These are phyloP conservation scores for Cantharis lateralis DNA, from an alignment of 2,888 invertebrate species.

Conservation along the genomic window DNA sequence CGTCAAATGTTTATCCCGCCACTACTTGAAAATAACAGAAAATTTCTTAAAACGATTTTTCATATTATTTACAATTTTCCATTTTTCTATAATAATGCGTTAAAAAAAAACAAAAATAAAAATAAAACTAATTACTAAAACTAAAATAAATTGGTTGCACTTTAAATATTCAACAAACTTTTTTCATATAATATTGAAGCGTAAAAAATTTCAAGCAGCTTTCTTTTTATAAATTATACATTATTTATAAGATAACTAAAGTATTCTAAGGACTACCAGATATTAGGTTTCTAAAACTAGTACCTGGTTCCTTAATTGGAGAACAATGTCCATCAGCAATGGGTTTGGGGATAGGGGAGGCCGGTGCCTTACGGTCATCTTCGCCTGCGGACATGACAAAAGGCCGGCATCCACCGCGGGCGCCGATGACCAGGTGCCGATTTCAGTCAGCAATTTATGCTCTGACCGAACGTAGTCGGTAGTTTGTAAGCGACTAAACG, in stretches of 20 bases:
- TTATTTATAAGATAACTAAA: neutral
- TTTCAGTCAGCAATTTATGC: conserved; percentile 45
- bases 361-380: conserved; percentile 50
- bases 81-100: neutral
- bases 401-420: conserved; percentile 48
- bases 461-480: conserved; percentile 32
- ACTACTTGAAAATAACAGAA: conserved; percentile 11
- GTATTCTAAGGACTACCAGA: conserved; percentile 27
- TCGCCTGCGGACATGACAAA: conserved; percentile 51
- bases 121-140: neutral
- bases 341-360: conserved; percentile 46
- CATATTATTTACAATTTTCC: neutral
- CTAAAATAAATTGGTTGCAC: neutral
- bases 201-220: neutral
- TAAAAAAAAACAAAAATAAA: neutral
- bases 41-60: conserved; percentile 1
- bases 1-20: conserved; percentile 12
- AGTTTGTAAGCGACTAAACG: conserved; percentile 35
- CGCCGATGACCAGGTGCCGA: conserved; percentile 45
- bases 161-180: neutral
- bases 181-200: neutral
- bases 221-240: neutral
- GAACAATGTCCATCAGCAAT: conserved; percentile 55
- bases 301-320: conserved; percentile 53
- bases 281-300: conserved; percentile 21